Conservation (phyloP, 2,888 invertebrate species). For the Patella caerulea region DNA sequence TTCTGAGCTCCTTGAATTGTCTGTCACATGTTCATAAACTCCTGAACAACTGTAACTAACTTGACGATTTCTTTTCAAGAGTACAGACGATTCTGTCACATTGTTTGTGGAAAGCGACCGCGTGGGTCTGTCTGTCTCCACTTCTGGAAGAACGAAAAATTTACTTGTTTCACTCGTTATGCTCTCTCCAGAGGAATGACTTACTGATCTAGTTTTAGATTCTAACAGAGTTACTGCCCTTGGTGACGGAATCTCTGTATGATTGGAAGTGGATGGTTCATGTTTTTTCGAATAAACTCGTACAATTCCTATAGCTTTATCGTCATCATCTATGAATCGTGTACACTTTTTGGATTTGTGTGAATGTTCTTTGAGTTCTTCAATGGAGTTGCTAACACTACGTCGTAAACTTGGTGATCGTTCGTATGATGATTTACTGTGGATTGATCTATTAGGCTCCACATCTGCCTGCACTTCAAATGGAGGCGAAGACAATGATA, state of each 20-base stretch:
- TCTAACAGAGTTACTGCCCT: not conserved
- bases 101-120: conserved; percentile 21
- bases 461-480: conserved; percentile 39
- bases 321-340: conserved; percentile 36
- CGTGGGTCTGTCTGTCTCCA: conserved; percentile 56
- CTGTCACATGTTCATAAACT: not conserved
- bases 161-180: conserved; percentile 14
- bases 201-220: conserved; percentile 14
- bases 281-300: conserved; percentile 16
- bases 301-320: conserved; percentile 24
- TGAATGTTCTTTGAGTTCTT: conserved; percentile 20
- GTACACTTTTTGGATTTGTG: conserved; percentile 50
- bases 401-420: conserved; percentile 18
- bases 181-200: conserved; percentile 22
- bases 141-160: conserved; percentile 54
- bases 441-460: conserved; percentile 9
- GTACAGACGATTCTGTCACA: not conserved
- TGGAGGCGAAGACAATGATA: conserved; percentile 39
- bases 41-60: conserved; percentile 1
- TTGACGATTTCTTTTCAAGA: not conserved
- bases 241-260: not conserved
- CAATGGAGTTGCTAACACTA: conserved; percentile 19
- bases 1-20: conserved; percentile 7
- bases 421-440: conserved; percentile 9
- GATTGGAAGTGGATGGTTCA: not conserved